Evolutionary conservation across 2,797 vertebrate species (phyloP).

Genomic region (Danionella dracula): DNA sequence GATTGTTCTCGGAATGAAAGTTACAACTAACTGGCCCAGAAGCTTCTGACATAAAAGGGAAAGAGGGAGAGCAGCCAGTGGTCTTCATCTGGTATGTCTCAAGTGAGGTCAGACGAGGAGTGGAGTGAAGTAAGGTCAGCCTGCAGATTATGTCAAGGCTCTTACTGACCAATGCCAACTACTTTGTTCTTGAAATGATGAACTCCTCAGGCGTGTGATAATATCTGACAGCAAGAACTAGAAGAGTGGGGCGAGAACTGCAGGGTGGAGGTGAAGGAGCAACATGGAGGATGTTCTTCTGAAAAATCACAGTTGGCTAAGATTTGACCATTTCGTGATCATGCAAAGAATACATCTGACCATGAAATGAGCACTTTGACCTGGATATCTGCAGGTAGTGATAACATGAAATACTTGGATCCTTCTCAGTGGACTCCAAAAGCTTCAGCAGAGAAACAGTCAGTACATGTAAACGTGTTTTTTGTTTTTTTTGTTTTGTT

Average conservation of each 20-base stretch:
- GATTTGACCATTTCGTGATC: background rate
- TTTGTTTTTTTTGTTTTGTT: too few species aligned
- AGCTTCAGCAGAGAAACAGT: background rate
- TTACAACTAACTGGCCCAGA: background rate
- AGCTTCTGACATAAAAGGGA: conserved; percentile 8
- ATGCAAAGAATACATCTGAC: background rate
- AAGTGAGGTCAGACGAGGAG: conserved; percentile 16
- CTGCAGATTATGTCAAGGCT: conserved; percentile 8
- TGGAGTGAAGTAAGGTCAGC: background rate
- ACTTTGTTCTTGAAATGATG: conserved; percentile 4
- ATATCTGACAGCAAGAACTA: background rate
- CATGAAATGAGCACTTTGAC: conserved; percentile 11
- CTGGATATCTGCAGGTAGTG: background rate
- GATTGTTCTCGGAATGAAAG: conserved; percentile 5
- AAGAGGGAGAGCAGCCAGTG: conserved; percentile 4
- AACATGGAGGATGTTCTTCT: background rate
- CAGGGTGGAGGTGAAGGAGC: background rate
- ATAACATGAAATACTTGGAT: background rate
- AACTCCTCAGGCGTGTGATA: background rate
- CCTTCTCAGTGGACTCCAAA: background rate
- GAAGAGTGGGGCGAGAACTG: background rate
- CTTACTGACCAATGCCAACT: background rate
- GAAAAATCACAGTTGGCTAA: background rate
- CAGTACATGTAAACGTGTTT: too few species aligned
- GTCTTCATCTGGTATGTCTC: conserved; percentile 15